A percentile compares a stretch with the other conserved stretches of the same genome.
Evolutionary conservation across 2,797 vertebrate genomes (phyloP).

Genomic region (Darevskia nairensis): DNA sequence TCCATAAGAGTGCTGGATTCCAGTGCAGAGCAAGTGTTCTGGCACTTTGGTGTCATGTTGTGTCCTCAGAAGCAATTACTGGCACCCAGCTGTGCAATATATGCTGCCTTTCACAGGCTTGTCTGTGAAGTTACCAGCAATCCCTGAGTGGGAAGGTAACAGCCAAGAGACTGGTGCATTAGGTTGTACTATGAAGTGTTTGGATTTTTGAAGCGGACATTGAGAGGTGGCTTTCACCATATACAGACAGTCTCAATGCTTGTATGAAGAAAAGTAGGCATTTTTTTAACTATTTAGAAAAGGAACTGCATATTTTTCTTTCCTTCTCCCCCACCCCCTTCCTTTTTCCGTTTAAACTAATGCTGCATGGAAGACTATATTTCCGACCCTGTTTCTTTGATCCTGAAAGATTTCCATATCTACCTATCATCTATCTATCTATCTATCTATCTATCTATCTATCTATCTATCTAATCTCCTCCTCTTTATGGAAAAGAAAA

Average conservation of each 20-base stretch:
- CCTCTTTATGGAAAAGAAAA: neutral
- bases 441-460: too few relatives aligned
- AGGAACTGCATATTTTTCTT: neutral
- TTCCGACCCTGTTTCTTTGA: neutral
- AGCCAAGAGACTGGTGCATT: neutral
- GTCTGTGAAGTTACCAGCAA: neutral
- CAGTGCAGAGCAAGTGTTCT: neutral
- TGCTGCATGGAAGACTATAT: conserved; percentile 21
- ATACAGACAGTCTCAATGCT: neutral
- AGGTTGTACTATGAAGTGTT: neutral
- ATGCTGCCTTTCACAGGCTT: neutral
- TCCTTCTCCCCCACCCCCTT: neutral
- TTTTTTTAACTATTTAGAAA: neutral
- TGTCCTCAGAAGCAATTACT: neutral
- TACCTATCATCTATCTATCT: too few relatives aligned
- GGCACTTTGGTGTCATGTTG: neutral
- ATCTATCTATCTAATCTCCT: neutral
- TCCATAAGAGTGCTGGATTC: neutral
- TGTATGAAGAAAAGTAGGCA: neutral
- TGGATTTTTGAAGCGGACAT: neutral
- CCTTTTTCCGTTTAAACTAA: conserved; percentile 4
- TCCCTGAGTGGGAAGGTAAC: neutral
- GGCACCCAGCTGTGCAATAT: neutral
- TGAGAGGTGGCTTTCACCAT: neutral
- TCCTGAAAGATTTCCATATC: conserved; percentile 36